A percentile compares a stretch with the other conserved stretches of the same genome.
Conservation (phyloP, 2,888 invertebrate species). For the Criorhina ranunculi region DNA sequence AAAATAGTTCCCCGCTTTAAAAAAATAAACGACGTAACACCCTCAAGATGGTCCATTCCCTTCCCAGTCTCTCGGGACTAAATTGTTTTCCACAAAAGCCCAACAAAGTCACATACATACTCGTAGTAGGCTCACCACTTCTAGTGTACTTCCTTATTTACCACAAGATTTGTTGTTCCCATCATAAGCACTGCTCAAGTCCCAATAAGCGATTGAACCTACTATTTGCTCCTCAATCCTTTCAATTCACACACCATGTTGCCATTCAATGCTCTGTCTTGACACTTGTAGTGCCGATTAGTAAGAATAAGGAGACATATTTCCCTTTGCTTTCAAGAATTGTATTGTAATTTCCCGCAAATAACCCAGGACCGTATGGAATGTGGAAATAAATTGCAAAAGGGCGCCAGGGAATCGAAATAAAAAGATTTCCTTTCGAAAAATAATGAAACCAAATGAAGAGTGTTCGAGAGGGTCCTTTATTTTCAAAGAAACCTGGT, state of each 20-base stretch:
- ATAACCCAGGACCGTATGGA: constrained; percentile 24
- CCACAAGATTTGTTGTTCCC: background rate
- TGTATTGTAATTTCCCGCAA: background rate
- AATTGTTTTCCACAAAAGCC: no score
- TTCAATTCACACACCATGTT: background rate
- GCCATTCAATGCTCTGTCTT: constrained; percentile 20
- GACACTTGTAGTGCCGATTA: constrained; percentile 44
- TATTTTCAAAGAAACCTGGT: background rate
- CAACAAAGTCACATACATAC: no score
- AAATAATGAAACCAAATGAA: background rate
- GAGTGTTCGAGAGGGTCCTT: background rate
- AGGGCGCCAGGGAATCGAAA: constrained; percentile 38
- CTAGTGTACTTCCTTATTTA: constrained; percentile 38
- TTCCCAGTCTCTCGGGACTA: no score
- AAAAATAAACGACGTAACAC: no score
- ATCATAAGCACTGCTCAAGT: background rate
- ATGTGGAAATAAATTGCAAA: background rate
- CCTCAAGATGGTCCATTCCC: no score
- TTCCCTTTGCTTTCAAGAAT: background rate
- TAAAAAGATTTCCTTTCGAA: background rate
- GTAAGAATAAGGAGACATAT: constrained; percentile 5
- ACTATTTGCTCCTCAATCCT: constrained; percentile 3
- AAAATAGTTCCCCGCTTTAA: no score
- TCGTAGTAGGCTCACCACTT: background rate
- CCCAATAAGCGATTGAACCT: constrained; percentile 1